These are phyloP conservation scores for Monarcha castaneiventris DNA, from an alignment of 2,113 vertebrate genomes.

Conservation along the genomic window DNA sequence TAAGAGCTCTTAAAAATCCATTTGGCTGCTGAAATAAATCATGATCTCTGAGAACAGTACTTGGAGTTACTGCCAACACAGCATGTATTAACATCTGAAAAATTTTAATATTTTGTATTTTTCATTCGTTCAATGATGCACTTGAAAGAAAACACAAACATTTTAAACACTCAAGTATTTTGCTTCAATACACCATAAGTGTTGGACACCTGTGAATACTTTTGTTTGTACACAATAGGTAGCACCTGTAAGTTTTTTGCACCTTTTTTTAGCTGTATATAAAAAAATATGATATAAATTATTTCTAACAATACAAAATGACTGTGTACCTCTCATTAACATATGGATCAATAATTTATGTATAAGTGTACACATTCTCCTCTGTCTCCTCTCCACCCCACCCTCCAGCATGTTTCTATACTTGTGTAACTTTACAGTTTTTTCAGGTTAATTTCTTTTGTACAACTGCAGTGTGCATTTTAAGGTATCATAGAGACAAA, in stretches of 20 bases:
- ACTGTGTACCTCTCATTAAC: not conserved
- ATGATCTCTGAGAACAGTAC: not conserved
- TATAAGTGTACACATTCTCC: fast-evolving
- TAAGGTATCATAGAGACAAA: not conserved
- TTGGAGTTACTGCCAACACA: not conserved
- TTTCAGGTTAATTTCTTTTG: not conserved
- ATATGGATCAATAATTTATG: not conserved
- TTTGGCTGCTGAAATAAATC: not conserved
- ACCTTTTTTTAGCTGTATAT: not conserved
- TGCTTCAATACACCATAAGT: not conserved
- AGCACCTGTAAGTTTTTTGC: not conserved
- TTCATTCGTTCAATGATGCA: not conserved
- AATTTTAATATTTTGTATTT: not conserved
- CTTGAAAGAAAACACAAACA: not conserved
- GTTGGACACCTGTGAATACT: not conserved
- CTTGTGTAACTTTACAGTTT: not conserved
- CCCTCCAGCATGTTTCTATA: not conserved
- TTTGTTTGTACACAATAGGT: not conserved
- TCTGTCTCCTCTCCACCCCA: no score
- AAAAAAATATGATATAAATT: fast-evolving
- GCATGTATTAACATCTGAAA: not conserved
- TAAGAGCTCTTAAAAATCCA: not conserved
- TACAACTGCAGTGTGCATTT: not conserved
- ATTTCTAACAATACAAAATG: not conserved
- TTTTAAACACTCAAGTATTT: not conserved